Evolutionary conservation across 2,888 invertebrate species (phyloP), one percentile per base, ranked within the genome.

Genomic region (Polymixis lichenea): DNA sequence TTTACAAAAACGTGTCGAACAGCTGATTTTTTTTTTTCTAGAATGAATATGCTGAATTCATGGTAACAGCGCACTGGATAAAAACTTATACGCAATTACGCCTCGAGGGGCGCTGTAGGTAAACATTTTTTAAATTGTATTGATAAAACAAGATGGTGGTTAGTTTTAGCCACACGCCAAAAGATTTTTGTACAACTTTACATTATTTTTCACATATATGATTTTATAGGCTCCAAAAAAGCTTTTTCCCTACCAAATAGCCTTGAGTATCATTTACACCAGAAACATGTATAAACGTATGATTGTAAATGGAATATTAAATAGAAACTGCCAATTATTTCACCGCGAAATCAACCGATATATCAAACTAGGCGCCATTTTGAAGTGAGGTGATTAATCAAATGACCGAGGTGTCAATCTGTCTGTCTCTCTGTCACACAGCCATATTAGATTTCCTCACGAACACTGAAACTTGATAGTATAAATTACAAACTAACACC

Each of bases 381-480:
- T 65, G 71, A 66, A 80, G 46, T 11, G 15, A 19, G n/a, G 69
- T 61, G 74, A 78, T 85, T 78, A 84, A 85, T 84, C 80, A 83
- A 87, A 78, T 78, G 62, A 61, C 64, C 60, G 64, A 67, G 32
- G 64, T 86, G 86, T 86, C 83, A 77, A 76, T 70, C 75, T 67
- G 61, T 84, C 80, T 72, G 60, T 51, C 71, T 72, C 61, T 77
- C 85, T 72, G 66, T 84, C 66, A 68, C 66, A 22, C 25, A 79
- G 62, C 58, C 55, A 77, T 86, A 83, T 87, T 79, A 75, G 55
- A 82, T 84, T 85, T 68, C 86, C 64, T 67, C 70, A 75, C 72
- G 61, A 70, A 72, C 55, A 49, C 15, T 66, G 83, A 67, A 85
- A 84, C 38, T n/a, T 55, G 78, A 85, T 84, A 85, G 4, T 15